Conservation (phyloP, 2,888 invertebrate species). For the Drosophila rubida region DNA sequence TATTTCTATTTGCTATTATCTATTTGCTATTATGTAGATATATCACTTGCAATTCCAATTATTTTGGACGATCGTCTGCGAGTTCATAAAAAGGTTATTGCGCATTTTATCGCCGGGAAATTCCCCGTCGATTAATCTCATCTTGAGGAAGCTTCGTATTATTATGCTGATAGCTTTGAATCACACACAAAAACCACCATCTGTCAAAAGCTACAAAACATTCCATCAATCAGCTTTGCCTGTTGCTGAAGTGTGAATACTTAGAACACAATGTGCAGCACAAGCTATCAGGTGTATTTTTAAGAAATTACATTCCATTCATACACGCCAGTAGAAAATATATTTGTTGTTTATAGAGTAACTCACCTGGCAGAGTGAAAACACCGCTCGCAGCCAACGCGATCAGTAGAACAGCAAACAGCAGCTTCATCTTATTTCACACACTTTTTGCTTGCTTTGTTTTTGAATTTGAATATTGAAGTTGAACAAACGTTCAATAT, state of each 20-base stretch:
- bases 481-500: constrained; percentile 23
- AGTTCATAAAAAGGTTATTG: background rate
- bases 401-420: constrained; percentile 76
- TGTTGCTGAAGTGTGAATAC: background rate
- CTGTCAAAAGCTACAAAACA: background rate
- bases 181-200: background rate
- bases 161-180: background rate
- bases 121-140: background rate
- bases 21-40: too few relatives aligned
- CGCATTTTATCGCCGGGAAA: background rate
- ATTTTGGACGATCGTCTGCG: background rate
- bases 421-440: constrained; percentile 78
- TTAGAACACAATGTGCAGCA: background rate
- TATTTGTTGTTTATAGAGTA: constrained; percentile 4
- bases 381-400: constrained; percentile 78
- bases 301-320: background rate
- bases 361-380: constrained; percentile 83
- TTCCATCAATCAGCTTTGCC: too few relatives aligned
- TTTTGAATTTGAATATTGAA: constrained; percentile 13
- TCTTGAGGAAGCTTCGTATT: background rate
- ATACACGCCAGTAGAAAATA: background rate
- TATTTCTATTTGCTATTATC: too few relatives aligned
- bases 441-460: constrained; percentile 15
- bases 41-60: background rate
- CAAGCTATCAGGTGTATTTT: background rate